phyloP scores from a whole-genome alignment of 2,797 vertebrate species.

The Danionella dracula region DNA sequence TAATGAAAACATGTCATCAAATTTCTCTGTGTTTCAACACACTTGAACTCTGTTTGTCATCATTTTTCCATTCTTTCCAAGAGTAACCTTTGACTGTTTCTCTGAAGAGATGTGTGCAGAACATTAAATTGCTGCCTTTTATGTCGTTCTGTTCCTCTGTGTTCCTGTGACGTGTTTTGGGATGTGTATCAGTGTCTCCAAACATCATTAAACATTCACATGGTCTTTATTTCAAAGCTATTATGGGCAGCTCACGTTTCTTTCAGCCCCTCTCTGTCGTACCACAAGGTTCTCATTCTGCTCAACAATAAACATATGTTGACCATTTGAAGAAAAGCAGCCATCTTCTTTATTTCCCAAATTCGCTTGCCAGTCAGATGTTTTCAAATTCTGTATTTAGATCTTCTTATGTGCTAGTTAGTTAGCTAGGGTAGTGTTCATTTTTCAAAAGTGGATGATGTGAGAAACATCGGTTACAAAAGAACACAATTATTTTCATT shows the following conservation, averaged over 20 bases:
- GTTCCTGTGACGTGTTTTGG: slow-evolving; percentile 12
- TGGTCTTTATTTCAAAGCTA: slow-evolving; percentile 40
- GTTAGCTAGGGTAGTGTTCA: too few relatives aligned
- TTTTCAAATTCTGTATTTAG: too few relatives aligned
- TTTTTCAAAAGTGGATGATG: too few relatives aligned
- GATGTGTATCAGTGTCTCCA: slow-evolving; percentile 36
- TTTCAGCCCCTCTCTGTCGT: slow-evolving; percentile 25
- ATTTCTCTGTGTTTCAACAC: not conserved
- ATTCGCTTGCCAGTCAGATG: too few relatives aligned
- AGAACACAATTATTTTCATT: too few relatives aligned
- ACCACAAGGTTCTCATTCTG: slow-evolving; percentile 15
- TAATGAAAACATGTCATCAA: not conserved
- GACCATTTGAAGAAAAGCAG: not conserved
- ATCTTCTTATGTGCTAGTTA: too few relatives aligned
- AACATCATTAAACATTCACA: slow-evolving; percentile 43
- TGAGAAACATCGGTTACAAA: too few relatives aligned
- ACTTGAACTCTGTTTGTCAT: not conserved
- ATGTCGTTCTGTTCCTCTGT: slow-evolving; percentile 5
- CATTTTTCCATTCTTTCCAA: not conserved
- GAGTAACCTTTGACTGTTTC: not conserved
- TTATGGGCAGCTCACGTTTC: slow-evolving; percentile 37
- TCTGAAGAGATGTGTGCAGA: not conserved
- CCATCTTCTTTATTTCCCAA: too few relatives aligned
- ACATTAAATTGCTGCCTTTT: slow-evolving; percentile 5
- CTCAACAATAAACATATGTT: slow-evolving; percentile 26